Evolutionary conservation across 2,113 vertebrate species (phyloP).

Genomic region (Pterocles burchelli): DNA sequence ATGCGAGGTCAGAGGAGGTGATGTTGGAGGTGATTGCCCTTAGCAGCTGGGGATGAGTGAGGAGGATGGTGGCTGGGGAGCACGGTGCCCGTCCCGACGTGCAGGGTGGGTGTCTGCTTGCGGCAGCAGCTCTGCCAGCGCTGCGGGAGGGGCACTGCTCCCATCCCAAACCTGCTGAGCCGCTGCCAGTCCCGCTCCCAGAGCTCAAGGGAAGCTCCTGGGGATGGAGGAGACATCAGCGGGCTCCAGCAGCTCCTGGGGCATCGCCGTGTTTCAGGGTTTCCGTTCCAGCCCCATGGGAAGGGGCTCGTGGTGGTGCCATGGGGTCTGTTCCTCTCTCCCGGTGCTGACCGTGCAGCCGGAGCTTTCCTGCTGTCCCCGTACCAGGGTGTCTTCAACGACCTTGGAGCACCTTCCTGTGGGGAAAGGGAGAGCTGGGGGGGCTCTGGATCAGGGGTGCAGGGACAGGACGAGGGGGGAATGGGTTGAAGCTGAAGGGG

Average conservation of each 20-base stretch:
- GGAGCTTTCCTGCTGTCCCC: background rate
- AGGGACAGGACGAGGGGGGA: too few relatives aligned
- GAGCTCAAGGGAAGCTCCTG: background rate
- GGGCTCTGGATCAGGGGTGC: too few relatives aligned
- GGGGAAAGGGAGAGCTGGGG: too few relatives aligned
- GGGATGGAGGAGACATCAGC: background rate
- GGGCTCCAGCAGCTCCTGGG: background rate
- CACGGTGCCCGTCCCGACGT: rapidly evolving
- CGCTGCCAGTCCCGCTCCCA: background rate
- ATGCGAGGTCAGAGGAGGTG: background rate
- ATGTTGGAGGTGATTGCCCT: background rate
- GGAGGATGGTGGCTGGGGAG: background rate
- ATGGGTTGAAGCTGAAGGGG: too few relatives aligned
- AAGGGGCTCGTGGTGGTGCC: background rate
- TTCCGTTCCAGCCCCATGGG: background rate
- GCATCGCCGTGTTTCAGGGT: rapidly evolving
- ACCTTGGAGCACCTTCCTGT: too few relatives aligned
- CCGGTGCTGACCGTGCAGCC: background rate
- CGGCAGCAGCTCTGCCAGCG: background rate
- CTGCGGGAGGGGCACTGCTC: background rate
- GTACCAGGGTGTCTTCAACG: background rate
- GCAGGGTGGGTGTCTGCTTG: rapidly evolving
- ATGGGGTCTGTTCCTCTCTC: background rate
- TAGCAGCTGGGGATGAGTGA: background rate
- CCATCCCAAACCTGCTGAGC: background rate